Base-by-base conservation (phyloP, 2,797 vertebrate genomes). In the Brotula barbata region DNA sequence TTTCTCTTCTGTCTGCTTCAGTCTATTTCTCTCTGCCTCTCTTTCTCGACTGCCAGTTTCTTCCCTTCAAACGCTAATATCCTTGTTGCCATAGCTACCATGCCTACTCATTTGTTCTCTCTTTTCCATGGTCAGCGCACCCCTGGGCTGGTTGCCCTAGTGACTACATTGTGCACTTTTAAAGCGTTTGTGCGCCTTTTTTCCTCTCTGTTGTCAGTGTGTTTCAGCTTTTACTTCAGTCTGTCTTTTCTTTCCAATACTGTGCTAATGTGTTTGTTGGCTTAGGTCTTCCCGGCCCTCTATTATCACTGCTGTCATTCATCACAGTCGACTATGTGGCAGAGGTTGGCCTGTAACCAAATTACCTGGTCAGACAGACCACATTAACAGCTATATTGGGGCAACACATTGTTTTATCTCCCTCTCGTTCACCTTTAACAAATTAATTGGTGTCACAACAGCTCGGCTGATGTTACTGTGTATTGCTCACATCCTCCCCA, bases 61-160 rank as follows among this genome's bases (percentile, higher is more conserved):
- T 72, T 84, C 47, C 33, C 77, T 79, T 85, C 67, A 82, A 74
- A 82, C 37, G n/a, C 69, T 83, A 65, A 62, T 84, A 71, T 55
- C 68, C 65, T 47, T 73, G 87, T 90, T 89, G 77, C 81, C 61
- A 88, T 90, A 84, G 71, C 81, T n/a, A 87, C 86, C 61, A 46
- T 50, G 57, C 61, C 56, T 61, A 58, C 54, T 75, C 39, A 15
- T 40, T 43, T 8, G 2, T 22, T 66, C 50, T 46, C 62, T 46
- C 36, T 53, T 52, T 62, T 63, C 36, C 44, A 41, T 11, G 57
- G 65, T 57, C 62, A 75, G 76, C 68, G 66, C 53, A 74, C 62
- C 80, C 48, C 57, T 39, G 21, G 52, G 66, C 57, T 40, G 19
- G 59, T 72, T 42, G 34, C 47, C 55, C 52, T 53, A 25, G 59